Base-by-base conservation (phyloP, 2,113 vertebrate species). In the Eudyptes chrysolophus region DNA sequence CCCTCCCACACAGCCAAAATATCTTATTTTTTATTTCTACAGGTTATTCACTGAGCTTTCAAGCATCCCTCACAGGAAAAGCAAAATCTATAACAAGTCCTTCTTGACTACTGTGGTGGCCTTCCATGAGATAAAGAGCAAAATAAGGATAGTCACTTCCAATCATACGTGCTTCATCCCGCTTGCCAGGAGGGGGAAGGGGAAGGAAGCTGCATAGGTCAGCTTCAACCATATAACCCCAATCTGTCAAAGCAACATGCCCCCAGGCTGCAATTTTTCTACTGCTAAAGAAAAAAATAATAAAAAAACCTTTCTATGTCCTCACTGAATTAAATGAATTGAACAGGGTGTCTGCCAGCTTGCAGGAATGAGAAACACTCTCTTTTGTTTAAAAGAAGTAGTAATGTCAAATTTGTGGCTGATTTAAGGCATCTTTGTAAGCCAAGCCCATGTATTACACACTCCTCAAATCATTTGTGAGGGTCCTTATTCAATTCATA, bases 181-280 rank as follows among this genome's bases (percentile, higher is more conserved):
- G 19, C 74, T 57, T 82, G 71, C 40, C 36, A 49, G 68, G 36
- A 84, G 87, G 65, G 92, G 86, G 68, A 92, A 88, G 64, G 60
- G 55, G 65, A 78, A 76, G 49, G 66, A 77, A 91, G 74, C 76
- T 70, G 76, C 78, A 68, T 30, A 66, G 94, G 90, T 87, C 92
- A 93, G 77, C 92, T 84, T 71, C 90, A 94, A 70, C 77, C 66
- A 75, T 2, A 68, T 87, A 96, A 94, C 85, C 96, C 61, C 86
- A 96, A 96, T 89, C 88, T 96, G 93, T 95, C 90, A 96, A 76
- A 90, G 71, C 88, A 95, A 79, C 62, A 38, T 51, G 44, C 65
- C 92, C 69, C 26, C 48, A 46, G 81, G 92, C 65, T 89, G n/a
- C 62, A 64, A 40, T 83, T 95, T 51, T 89, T 83, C 89, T 71